phyloP scores from a whole-genome alignment of 2,113 vertebrate genomes.

The Nannospalax galili region DNA sequence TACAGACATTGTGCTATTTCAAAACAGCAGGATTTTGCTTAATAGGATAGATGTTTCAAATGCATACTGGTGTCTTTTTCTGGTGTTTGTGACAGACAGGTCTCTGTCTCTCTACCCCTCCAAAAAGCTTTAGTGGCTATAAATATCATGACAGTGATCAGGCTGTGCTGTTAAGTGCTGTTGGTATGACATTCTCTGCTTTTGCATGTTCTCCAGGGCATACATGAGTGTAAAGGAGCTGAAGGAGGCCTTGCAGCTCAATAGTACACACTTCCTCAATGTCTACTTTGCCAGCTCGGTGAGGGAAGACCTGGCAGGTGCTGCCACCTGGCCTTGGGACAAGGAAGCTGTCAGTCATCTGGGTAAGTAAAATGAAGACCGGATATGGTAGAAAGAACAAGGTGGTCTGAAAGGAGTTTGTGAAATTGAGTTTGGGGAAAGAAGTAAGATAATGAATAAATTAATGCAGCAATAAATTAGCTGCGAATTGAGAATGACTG shows the following conservation, averaged over 20 bases:
- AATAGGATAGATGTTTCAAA: neutral
- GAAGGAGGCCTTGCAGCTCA: slow-evolving; percentile 93
- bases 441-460: neutral
- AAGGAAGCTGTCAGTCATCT: slow-evolving; percentile 95
- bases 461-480: neutral
- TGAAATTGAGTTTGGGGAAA: neutral
- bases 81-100: neutral
- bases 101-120: neutral
- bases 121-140: neutral
- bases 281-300: slow-evolving; percentile 97
- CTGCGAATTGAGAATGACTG: neutral
- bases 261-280: slow-evolving; percentile 93
- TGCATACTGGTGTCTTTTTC: neutral
- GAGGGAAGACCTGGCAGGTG: slow-evolving; percentile 94
- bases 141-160: neutral
- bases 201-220: slow-evolving; percentile 83
- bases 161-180: too few relatives aligned
- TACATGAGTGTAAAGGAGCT: slow-evolving; percentile 98
- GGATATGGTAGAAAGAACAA: neutral
- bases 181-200: neutral
- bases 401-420: neutral
- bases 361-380: slow-evolving; percentile 84
- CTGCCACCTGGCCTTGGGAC: slow-evolving; percentile 99
- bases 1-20: neutral
- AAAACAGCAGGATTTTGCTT: neutral